Evolutionary conservation across 35 echinoderm and acorn worm species (phyloP), one percentile per base, ranked within the genome.

Genomic region (Acanthaster planci): DNA sequence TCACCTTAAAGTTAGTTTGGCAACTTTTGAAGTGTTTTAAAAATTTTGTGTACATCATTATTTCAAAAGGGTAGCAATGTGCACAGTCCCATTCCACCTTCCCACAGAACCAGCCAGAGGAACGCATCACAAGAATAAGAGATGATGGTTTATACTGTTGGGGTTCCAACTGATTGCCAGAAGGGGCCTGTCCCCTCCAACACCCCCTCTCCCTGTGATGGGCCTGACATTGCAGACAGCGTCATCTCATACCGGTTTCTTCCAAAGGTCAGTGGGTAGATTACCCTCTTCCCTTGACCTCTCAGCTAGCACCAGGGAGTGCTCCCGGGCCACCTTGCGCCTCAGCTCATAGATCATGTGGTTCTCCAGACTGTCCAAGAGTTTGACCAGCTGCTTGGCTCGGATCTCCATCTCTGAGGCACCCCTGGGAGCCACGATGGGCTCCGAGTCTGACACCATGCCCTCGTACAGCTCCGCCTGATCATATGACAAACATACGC

Each of bases 371-470:
- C 86, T 86, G 60, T 99, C 96, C 34, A 99, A 53, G 16, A 99
- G 89, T 40, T 91, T 94, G 47, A 99, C 92, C 58, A 99, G 67
- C 52, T 99, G 96, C 47, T 97, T 97, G 75, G 95, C 95, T 39
- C 89, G 21, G n/a, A 98, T 77, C 82, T 98, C 95, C 88, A 98
- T 98, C 82, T 93, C 91, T n/a, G 95, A 91, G 18, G 89, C 88
- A 35, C 92, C 95, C 55, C 82, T 87, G 19, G 95, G 91, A 9
- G 95, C 90, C n/a, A 93, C 77, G 18, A 98, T 93, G 7, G 95
- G 95, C 77, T 98, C 91, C 14, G 78, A 76, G 64, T 98, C 92
- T 36, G 68, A 42, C 14, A 92, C 89, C 92, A 98, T 93, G 23
- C 95, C 95, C 77, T 98, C 95, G 80, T 98, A 98, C 4, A 67